Base-by-base conservation (phyloP, 2,113 vertebrate species). In the Leucoraja erinaceus region DNA sequence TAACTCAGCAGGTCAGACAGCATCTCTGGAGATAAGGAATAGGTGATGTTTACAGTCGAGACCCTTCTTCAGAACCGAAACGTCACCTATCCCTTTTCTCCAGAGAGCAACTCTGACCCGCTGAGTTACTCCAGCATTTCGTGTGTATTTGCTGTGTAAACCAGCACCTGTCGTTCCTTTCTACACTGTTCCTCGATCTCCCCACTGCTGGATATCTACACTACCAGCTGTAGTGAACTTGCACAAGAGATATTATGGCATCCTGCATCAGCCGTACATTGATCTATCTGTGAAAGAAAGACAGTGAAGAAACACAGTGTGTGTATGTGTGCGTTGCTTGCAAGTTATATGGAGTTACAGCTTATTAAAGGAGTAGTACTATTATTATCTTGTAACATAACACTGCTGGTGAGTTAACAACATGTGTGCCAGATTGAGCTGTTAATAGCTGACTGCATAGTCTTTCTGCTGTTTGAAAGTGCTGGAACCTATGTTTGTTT, bases 161-260 rank as follows among this genome's bases (percentile, higher is more conserved):
- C 38, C 38, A 47, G 38, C 38, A 47, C 3, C 38, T 47, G 38
- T 47, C 38, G 38, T 47, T 3, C 38, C 38, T 66, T 66, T 5
- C 63, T 84, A 3, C 20, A 83, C 20, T 83, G 2, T 47, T 68
- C 66, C 16, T 68, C 16, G 66, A 81, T 38, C 20, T 54, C 78
- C 54, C 16, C 38, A 18, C 16, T 54, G 18, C 38, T 54, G 38
- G 78, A 81, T 7, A 18, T 20, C 18, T 33, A 18, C 20, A 38
- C 38, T 81, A 81, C 78, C 54, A 38, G 78, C 78, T 47, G 33
- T 12, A 47, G 78, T 81, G 16, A 8, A 9, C 18, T 22, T 25
- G 79, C 31, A n/a, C 22, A 84, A 84, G 81, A 54, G 81, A 5
- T 63, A 88, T 63, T 88, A 88, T 59, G n/a, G 28, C 81, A 84